These are phyloP conservation scores for Callospermophilus lateralis DNA, from an alignment of 2,113 vertebrate species.

Conservation along the genomic window DNA sequence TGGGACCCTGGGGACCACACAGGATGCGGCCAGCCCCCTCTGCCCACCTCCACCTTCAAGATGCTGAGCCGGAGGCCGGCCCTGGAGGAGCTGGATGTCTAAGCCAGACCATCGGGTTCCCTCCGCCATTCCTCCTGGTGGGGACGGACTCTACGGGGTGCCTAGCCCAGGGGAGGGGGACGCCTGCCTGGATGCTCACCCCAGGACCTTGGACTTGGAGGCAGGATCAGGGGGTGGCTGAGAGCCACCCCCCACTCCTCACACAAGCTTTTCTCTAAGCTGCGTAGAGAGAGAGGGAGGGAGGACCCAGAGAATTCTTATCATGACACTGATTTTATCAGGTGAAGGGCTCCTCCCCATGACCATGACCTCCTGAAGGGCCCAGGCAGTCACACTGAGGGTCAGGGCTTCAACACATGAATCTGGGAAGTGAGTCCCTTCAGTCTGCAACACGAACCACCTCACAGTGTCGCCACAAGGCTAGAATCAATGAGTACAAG, in stretches of 20 bases:
- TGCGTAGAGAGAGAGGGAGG: rapidly evolving
- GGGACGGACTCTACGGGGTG: no score
- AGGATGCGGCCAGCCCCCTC: rapidly evolving
- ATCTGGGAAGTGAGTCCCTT: no score
- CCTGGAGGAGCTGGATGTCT: not conserved
- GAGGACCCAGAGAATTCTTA: not conserved
- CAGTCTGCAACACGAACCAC: no score
- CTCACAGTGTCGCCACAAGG: not conserved
- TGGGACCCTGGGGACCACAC: not conserved
- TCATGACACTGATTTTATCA: not conserved
- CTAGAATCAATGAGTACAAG: not conserved
- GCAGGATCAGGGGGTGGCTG: not conserved
- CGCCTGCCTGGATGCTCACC: not conserved
- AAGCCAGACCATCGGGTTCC: not conserved
- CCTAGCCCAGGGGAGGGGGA: not conserved
- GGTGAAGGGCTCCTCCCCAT: not conserved
- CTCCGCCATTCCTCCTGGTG: not conserved
- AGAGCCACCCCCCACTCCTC: not conserved
- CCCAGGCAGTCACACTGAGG: not conserved
- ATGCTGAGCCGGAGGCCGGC: not conserved
- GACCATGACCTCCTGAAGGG: not conserved
- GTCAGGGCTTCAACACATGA: not conserved
- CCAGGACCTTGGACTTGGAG: not conserved
- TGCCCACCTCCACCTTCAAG: not conserved
- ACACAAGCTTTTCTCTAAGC: not conserved